phyloP scores from a whole-genome alignment of 2,888 invertebrate species.

The Eilema sororculum region DNA sequence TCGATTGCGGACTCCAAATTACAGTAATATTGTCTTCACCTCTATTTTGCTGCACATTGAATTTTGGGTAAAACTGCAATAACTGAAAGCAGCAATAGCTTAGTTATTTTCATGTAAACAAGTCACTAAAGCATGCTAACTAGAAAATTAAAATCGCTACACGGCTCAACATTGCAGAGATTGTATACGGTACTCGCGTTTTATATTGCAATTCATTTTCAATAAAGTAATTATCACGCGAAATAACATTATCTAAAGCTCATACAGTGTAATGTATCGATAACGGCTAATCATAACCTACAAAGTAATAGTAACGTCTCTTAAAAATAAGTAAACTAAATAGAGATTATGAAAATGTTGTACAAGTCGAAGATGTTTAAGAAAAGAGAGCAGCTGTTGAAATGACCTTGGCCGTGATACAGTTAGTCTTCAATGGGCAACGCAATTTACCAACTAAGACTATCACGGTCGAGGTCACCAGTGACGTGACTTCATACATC shows the following conservation, averaged over 20 bases:
- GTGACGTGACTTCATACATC: conserved; percentile 56
- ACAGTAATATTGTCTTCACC: conserved; percentile 58
- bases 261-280: neutral
- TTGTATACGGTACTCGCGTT: neutral
- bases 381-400: conserved; percentile 68
- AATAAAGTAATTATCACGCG: neutral
- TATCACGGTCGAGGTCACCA: conserved; percentile 74
- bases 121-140: neutral
- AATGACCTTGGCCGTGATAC: conserved; percentile 82
- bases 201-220: neutral
- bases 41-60: conserved; percentile 19
- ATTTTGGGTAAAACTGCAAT: neutral
- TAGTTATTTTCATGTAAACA: neutral
- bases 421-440: conserved; percentile 62
- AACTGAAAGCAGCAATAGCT: no score
- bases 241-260: neutral
- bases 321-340: conserved; percentile 5
- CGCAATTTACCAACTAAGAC: conserved; percentile 81
- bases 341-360: conserved; percentile 38
- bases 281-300: conserved; percentile 9
- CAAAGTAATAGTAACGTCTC: conserved; percentile 25
- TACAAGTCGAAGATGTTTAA: conserved; percentile 53
- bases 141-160: neutral
- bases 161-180: neutral
- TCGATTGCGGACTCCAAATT: conserved; percentile 74